Evolutionary conservation across 2,113 vertebrate genomes (phyloP).

Genomic region (Pleuronectes platessa): DNA sequence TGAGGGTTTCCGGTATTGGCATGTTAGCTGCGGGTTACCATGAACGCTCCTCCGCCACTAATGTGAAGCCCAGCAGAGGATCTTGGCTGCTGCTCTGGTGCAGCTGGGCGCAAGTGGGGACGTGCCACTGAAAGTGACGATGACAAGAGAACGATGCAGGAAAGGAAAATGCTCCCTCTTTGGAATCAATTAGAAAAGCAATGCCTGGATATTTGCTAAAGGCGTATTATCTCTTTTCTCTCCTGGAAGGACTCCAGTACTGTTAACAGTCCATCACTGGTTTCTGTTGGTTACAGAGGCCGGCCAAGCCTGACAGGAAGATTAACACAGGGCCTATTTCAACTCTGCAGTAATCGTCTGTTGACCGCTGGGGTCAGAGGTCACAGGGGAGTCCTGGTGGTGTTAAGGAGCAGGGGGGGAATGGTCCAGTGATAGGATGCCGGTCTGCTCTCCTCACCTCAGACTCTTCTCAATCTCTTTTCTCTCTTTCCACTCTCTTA

Average conservation of each 20-base stretch:
- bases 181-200: slow-evolving; percentile 1
- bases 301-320: slow-evolving; percentile 54
- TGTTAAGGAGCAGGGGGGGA: slow-evolving; percentile 7
- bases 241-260: neutral
- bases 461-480: slow-evolving; percentile 15
- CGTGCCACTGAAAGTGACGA: slow-evolving; percentile 43
- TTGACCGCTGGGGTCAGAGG: slow-evolving; percentile 65
- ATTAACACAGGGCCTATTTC: slow-evolving; percentile 68
- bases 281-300: slow-evolving; percentile 45
- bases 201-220: slow-evolving; percentile 7
- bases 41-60: slow-evolving; percentile 38
- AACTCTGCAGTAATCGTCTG: slow-evolving; percentile 59
- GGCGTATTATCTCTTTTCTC: neutral
- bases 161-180: slow-evolving; percentile 31
- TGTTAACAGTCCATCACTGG: slow-evolving; percentile 33
- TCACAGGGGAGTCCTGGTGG: slow-evolving; percentile 47
- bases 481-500: slow-evolving; percentile 14
- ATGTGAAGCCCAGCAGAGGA: slow-evolving; percentile 56
- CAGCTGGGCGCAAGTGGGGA: slow-evolving; percentile 70
- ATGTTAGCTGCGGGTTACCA: slow-evolving; percentile 26
- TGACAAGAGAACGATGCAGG: slow-evolving; percentile 33
- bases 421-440: slow-evolving; percentile 33
- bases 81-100: slow-evolving; percentile 61
- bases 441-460: slow-evolving; percentile 34
- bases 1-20: slow-evolving; percentile 52